Conservation (phyloP, 2,888 invertebrate genomes). For the Orchesella flavescens region DNA sequence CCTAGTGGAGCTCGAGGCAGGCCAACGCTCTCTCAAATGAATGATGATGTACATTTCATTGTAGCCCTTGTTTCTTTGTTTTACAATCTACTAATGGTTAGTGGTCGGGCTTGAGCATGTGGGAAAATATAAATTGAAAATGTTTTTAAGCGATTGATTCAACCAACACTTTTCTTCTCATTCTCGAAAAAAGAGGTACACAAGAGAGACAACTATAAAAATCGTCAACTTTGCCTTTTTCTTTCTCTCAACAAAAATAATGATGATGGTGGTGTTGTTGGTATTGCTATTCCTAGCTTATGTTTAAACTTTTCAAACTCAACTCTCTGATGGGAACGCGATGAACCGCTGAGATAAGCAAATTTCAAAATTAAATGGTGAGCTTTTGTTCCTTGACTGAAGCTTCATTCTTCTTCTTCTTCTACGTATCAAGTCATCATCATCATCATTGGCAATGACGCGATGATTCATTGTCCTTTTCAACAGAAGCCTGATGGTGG, state of each 20-base stretch:
- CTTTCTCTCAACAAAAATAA: slow-evolving; percentile 32
- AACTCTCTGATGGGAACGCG: neutral
- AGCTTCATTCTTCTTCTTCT: slow-evolving; percentile 31
- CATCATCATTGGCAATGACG: slow-evolving; percentile 22
- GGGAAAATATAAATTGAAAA: slow-evolving; percentile 54
- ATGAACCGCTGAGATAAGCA: slow-evolving; percentile 49
- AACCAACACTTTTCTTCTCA: no score
- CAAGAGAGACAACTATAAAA: neutral
- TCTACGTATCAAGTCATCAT: slow-evolving; percentile 6
- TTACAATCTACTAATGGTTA: slow-evolving; percentile 55
- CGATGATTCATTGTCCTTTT: slow-evolving; percentile 13
- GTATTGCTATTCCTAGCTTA: neutral
- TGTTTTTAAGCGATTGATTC: slow-evolving; percentile 54
- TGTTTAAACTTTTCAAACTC: slow-evolving; percentile 18
- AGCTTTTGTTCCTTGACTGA: slow-evolving; percentile 18
- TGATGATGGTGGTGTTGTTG: no score
- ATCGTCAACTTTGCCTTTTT: slow-evolving; percentile 28
- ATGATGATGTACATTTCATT: neutral
- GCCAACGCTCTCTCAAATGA: neutral
- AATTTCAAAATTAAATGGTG: slow-evolving; percentile 43
- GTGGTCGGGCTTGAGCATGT: slow-evolving; percentile 16
- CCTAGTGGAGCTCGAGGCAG: neutral
- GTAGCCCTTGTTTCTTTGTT: slow-evolving; percentile 36
- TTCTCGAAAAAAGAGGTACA: no score
- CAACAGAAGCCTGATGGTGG: no score